Percentiles rank a stretch among this genome's conserved stretches.
Conservation (phyloP, 2,113 vertebrate species). For the Fregetta grallaria region DNA sequence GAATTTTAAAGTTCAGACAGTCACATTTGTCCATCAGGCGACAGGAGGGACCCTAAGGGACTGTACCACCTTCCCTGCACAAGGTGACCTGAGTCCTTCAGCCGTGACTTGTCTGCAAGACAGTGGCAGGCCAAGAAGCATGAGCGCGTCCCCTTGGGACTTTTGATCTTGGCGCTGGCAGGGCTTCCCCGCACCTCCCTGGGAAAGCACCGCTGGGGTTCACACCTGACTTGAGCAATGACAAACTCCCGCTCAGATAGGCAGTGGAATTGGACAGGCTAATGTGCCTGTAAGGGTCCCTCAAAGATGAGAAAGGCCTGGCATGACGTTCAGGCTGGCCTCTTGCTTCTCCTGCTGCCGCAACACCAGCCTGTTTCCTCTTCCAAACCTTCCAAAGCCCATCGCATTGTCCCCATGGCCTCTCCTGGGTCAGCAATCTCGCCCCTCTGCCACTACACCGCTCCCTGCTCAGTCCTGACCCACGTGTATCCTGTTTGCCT, state of each 20-base stretch:
- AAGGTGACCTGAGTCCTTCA: background rate
- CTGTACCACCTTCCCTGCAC: background rate
- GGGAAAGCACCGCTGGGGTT: background rate
- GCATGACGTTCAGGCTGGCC: background rate
- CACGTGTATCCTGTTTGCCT: background rate
- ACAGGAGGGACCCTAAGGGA: background rate
- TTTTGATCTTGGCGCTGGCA: background rate
- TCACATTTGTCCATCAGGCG: background rate
- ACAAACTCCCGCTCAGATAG: background rate
- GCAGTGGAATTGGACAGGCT: background rate
- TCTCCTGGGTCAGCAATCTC: background rate
- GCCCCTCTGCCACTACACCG: background rate
- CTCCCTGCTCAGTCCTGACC: background rate
- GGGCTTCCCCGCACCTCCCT: background rate
- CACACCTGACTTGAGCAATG: background rate
- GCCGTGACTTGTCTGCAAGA: background rate
- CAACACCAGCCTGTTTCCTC: background rate
- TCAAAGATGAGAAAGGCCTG: background rate
- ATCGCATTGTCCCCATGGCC: fast-evolving
- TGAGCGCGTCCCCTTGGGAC: background rate
- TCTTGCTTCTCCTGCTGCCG: background rate
- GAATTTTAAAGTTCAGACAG: background rate
- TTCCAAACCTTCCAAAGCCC: background rate
- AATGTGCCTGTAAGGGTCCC: background rate
- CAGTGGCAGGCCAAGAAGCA: background rate